Evolutionary conservation across 2,888 invertebrate species (phyloP).

Genomic region (Girardia tigrina): DNA sequence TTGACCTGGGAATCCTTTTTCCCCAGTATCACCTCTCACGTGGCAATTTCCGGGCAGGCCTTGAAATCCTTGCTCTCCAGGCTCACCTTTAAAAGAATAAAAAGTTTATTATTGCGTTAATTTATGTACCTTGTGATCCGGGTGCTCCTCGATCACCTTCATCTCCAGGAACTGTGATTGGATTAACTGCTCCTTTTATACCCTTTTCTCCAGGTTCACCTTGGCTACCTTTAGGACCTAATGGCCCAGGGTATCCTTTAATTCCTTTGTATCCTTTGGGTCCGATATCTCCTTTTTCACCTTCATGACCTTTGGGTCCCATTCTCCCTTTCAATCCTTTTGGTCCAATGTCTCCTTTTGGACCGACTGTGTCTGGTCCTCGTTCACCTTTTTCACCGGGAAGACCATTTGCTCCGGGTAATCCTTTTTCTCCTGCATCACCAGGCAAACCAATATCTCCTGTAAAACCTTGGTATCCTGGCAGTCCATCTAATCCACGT

Average conservation of each 20-base stretch:
- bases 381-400: not conserved
- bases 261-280: conserved; percentile 17
- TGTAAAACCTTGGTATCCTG: not conserved
- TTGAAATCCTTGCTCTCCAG: not conserved
- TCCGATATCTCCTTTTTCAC: not conserved
- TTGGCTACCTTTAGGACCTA: not conserved
- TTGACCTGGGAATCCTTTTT: not conserved
- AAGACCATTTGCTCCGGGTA: not conserved
- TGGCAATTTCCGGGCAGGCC: not conserved
- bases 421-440: not conserved
- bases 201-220: not conserved
- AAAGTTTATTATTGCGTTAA: not conserved
- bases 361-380: not conserved
- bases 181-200: not conserved
- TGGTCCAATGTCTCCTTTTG: not conserved
- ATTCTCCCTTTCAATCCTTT: conserved; percentile 16
- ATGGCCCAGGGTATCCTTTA: not conserved
- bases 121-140: not conserved
- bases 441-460: conserved; percentile 1
- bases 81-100: not conserved
- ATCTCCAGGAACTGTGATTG: conserved; percentile 10
- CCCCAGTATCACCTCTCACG: not conserved
- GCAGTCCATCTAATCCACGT: not conserved
- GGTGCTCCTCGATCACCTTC: not conserved
- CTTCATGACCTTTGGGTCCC: not conserved